These are phyloP conservation scores for Furcula furcula DNA, from an alignment of 2,888 invertebrate species.

Conservation along the genomic window DNA sequence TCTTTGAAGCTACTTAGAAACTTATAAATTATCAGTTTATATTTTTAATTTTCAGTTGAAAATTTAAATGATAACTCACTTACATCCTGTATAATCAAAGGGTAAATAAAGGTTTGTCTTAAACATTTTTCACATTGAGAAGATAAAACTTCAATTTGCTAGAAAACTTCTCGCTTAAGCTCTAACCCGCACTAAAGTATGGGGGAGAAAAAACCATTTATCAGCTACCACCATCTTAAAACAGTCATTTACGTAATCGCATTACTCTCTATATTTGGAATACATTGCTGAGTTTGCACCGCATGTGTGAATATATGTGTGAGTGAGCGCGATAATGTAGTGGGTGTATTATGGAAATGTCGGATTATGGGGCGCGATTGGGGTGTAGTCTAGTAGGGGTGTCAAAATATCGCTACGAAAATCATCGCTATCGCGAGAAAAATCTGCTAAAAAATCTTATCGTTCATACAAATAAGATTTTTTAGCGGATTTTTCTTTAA, in stretches of 20 bases:
- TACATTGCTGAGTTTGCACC: background rate
- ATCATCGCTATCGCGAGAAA: too few species aligned
- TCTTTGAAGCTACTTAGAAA: too few species aligned
- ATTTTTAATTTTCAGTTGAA: too few species aligned
- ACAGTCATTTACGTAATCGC: background rate
- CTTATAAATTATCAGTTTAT: too few species aligned
- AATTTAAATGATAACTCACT: too few species aligned
- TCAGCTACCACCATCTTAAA: background rate
- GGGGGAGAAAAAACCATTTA: background rate
- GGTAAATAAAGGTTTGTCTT: too few species aligned
- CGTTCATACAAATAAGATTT: too few species aligned
- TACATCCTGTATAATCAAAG: too few species aligned
- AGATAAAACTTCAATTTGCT: conserved; percentile 4
- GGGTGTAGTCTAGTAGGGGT: conserved; percentile 26
- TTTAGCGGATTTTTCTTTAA: too few species aligned
- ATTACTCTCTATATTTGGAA: background rate
- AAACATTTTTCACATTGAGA: too few species aligned
- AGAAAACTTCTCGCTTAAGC: conserved; percentile 1
- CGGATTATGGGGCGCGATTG: conserved; percentile 10
- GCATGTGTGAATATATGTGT: conserved; percentile 7
- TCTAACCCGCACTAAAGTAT: background rate
- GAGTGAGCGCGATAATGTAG: conserved; percentile 26
- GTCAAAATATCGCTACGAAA: too few species aligned
- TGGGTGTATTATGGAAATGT: conserved; percentile 11
- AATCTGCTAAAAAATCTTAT: too few species aligned